Evolutionary conservation across 2,888 invertebrate genomes (phyloP).

Genomic region (Linyphia triangularis): DNA sequence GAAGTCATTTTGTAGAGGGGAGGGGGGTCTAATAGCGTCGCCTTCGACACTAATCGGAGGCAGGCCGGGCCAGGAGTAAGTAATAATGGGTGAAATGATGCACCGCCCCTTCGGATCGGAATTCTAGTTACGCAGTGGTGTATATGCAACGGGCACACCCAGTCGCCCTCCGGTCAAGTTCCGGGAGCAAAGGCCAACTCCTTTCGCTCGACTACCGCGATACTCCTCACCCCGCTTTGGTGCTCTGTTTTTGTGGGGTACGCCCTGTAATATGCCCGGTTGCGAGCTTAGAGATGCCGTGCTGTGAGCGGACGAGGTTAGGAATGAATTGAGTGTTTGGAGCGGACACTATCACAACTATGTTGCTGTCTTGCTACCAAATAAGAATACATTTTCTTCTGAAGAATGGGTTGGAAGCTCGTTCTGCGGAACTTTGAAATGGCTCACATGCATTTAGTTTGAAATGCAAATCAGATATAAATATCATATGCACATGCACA

Average conservation of each 20-base stretch:
- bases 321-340: too few species aligned
- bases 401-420: too few species aligned
- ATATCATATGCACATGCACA: too few species aligned
- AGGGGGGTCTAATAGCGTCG: conserved; percentile 33
- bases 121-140: conserved; percentile 65
- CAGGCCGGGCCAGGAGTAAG: conserved; percentile 11
- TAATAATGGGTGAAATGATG: conserved; percentile 59
- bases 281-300: neutral
- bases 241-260: conserved; percentile 5
- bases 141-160: conserved; percentile 44
- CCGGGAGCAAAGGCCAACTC: conserved; percentile 74
- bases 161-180: conserved; percentile 67
- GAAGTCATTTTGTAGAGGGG: neutral
- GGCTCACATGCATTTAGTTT: too few species aligned
- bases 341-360: too few species aligned
- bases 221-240: conserved; percentile 57
- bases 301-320: too few species aligned
- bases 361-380: too few species aligned
- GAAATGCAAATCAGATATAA: too few species aligned
- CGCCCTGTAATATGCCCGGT: conserved; percentile 22
- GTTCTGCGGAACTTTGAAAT: too few species aligned
- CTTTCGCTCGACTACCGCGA: conserved; percentile 71
- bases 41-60: conserved; percentile 15
- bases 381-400: too few species aligned
- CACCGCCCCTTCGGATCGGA: conserved; percentile 55